These are phyloP conservation scores for Cyrtonyx montezumae DNA, from an alignment of 2,113 vertebrate genomes.

Conservation along the genomic window DNA sequence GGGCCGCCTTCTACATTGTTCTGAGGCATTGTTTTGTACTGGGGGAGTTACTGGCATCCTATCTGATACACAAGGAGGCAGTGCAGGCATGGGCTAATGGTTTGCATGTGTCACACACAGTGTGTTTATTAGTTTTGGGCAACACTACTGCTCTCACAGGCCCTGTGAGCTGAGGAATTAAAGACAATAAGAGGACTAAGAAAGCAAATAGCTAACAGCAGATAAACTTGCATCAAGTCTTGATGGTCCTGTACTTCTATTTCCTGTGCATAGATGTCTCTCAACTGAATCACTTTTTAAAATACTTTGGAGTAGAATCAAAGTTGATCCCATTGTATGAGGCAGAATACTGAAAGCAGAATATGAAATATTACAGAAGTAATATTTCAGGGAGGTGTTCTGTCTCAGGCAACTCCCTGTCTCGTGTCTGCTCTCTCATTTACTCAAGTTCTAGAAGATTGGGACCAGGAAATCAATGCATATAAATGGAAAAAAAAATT, in stretches of 20 bases:
- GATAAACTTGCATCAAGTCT: neutral
- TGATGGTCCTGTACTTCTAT: neutral
- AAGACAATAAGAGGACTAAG: neutral
- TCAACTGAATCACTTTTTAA: neutral
- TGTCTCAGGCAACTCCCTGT: neutral
- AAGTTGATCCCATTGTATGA: neutral
- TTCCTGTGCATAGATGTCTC: neutral
- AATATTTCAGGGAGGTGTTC: neutral
- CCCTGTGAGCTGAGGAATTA: neutral
- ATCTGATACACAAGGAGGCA: constrained; percentile 60
- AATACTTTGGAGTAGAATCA: neutral
- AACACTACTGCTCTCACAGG: neutral
- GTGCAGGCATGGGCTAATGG: constrained; percentile 57
- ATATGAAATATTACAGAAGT: neutral
- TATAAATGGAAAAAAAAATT: neutral
- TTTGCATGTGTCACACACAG: neutral
- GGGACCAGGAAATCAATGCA: neutral
- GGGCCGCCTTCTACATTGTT: neutral
- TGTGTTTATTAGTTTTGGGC: constrained; percentile 26
- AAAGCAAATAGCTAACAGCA: neutral
- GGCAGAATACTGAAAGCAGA: neutral
- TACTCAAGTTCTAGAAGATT: neutral
- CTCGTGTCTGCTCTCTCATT: neutral
- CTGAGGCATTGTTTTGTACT: neutral
- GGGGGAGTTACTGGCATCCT: constrained; percentile 20